These are phyloP conservation scores for Zhuqinia jingwanae DNA, from an alignment of 2,888 invertebrate species.

Conservation along the genomic window DNA sequence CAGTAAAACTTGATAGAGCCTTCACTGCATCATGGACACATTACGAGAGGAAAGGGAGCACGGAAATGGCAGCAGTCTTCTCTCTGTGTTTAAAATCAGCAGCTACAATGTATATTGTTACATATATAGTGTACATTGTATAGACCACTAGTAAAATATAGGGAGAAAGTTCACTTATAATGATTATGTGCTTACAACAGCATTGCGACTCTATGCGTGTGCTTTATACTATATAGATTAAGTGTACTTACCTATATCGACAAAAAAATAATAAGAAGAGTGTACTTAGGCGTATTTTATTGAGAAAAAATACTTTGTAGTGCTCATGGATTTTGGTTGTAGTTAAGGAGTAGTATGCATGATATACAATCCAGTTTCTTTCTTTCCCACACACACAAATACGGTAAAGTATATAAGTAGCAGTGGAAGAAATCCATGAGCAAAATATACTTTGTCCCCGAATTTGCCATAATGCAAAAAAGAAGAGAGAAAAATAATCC, in stretches of 20 bases:
- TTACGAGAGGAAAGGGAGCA: slow-evolving; percentile 40
- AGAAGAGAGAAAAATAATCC: neutral
- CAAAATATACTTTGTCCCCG: neutral
- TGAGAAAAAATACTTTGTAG: slow-evolving; percentile 13
- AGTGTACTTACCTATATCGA: neutral
- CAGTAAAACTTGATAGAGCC: slow-evolving; percentile 59
- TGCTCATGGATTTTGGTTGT: neutral
- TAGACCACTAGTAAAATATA: slow-evolving; percentile 16
- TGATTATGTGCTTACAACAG: slow-evolving; percentile 19
- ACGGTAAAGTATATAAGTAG: too few species aligned
- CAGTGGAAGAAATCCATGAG: slow-evolving; percentile 25
- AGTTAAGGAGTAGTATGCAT: slow-evolving; percentile 18
- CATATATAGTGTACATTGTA: too few species aligned
- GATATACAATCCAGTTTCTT: slow-evolving; percentile 49
- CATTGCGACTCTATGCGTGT: neutral
- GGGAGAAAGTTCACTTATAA: slow-evolving; percentile 16
- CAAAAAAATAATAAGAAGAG: slow-evolving; percentile 1
- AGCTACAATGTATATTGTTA: too few species aligned
- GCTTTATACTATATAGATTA: neutral
- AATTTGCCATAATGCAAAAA: slow-evolving; percentile 9
- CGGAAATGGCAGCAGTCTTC: slow-evolving; percentile 48
- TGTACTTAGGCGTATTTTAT: neutral
- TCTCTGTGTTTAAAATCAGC: slow-evolving; percentile 14
- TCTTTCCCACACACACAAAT: neutral
- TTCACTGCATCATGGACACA: slow-evolving; percentile 60